Conservation (phyloP, 2,888 invertebrate genomes). For the Automeris io region DNA sequence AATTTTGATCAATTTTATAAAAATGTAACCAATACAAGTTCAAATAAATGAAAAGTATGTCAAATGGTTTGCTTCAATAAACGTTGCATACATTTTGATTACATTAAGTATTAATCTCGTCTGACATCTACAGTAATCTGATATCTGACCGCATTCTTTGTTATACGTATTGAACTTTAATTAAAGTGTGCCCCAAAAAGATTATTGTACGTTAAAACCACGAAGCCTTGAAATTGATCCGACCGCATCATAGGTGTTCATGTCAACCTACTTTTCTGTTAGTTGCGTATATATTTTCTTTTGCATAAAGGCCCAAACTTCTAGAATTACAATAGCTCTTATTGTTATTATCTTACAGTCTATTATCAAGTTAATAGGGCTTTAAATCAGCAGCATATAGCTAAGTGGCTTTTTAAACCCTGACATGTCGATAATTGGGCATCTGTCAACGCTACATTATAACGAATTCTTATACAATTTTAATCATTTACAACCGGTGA, state of each 20-base stretch:
- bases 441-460: conserved; percentile 29
- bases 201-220: conserved; percentile 38
- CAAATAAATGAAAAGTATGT: background rate
- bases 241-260: conserved; percentile 57
- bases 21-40: too few relatives aligned
- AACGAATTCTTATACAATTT: conserved; percentile 6
- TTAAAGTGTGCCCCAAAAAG: conserved; percentile 33
- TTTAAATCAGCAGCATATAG: background rate
- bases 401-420: conserved; percentile 15
- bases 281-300: conserved; percentile 27
- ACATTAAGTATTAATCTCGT: background rate
- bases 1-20: too few relatives aligned
- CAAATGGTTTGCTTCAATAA: background rate
- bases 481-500: conserved; percentile 4
- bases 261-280: conserved; percentile 48
- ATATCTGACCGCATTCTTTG: conserved; percentile 4
- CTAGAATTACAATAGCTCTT: conserved; percentile 12
- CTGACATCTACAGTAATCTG: conserved; percentile 1
- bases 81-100: background rate
- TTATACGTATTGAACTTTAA: conserved; percentile 18
- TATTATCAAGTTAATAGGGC: background rate
- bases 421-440: conserved; percentile 32
- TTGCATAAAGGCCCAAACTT: background rate
- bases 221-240: conserved; percentile 66
- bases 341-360: conserved; percentile 12